Percentiles rank a stretch among this genome's conserved stretches.
These are phyloP conservation scores for Hypanus sabinus DNA, from an alignment of 2,113 vertebrate genomes.

Conservation along the genomic window DNA sequence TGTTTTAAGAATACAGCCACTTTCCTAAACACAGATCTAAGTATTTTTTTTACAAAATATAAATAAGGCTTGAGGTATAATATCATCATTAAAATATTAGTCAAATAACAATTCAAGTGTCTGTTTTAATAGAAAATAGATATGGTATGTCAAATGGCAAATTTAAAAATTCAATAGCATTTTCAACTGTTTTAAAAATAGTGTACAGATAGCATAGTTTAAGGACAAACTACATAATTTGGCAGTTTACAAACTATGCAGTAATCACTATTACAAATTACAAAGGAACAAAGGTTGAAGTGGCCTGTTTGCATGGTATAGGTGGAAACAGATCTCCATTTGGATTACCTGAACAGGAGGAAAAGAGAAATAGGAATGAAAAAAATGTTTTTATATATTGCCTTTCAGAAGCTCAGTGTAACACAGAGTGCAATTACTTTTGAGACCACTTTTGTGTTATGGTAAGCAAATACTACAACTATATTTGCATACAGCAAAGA, in stretches of 20 bases:
- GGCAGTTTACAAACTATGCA: background rate
- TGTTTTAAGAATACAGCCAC: background rate
- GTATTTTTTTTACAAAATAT: background rate
- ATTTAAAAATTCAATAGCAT: background rate
- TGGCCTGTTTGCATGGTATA: background rate
- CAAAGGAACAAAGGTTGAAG: background rate
- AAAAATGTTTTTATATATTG: background rate
- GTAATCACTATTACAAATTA: background rate
- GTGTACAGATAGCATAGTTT: background rate
- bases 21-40: background rate
- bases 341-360: background rate
- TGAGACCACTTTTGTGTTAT: background rate
- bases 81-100: background rate
- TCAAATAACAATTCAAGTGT: background rate
- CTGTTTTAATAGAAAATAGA: background rate
- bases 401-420: background rate
- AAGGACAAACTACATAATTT: slow-evolving; percentile 22
- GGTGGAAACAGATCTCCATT: background rate
- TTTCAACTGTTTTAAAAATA: background rate
- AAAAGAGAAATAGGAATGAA: background rate
- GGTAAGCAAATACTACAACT: background rate
- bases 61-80: slow-evolving; percentile 13
- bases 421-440: background rate
- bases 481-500: background rate
- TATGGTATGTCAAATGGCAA: background rate